A percentile compares a stretch with the other conserved stretches of the same genome.
Conservation (phyloP, 2,113 vertebrate genomes). For the Brachyhypopomus occidentalis region DNA sequence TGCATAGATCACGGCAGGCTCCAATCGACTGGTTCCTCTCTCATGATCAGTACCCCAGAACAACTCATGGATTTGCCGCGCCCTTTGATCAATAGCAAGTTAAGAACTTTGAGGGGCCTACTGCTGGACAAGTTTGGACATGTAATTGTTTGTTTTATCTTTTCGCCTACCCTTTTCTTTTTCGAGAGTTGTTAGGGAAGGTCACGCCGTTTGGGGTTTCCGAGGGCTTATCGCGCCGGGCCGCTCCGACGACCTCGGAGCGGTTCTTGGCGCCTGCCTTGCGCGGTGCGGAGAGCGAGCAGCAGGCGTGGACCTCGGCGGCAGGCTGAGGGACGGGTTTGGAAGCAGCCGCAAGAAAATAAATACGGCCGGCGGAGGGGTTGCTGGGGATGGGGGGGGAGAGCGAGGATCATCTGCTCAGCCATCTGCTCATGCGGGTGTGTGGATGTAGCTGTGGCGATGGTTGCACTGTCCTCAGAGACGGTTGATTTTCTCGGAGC, state of each 20-base stretch:
- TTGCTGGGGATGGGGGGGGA: slow-evolving; percentile 47
- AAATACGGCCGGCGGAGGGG: slow-evolving; percentile 79
- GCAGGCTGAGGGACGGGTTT: slow-evolving; percentile 61
- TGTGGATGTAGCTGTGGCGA: slow-evolving; percentile 71
- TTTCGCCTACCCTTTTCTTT: slow-evolving; percentile 58
- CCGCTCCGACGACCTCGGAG: slow-evolving; percentile 17
- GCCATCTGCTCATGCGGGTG: slow-evolving; percentile 77
- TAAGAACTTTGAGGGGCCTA: slow-evolving; percentile 67
- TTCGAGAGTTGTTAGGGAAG: slow-evolving; percentile 39
- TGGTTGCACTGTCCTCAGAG: slow-evolving; percentile 67
- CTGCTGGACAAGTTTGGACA: slow-evolving; percentile 43
- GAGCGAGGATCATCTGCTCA: slow-evolving; percentile 80
- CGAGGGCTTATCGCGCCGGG: not conserved
- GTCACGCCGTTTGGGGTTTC: not conserved
- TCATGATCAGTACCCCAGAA: slow-evolving; percentile 75
- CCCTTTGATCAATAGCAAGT: slow-evolving; percentile 76
- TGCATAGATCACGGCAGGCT: slow-evolving; percentile 74
- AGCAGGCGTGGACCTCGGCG: slow-evolving; percentile 63
- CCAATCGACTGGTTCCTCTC: slow-evolving; percentile 70
- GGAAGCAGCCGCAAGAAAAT: slow-evolving; percentile 79
- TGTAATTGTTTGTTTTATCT: slow-evolving; percentile 61
- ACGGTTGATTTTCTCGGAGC: slow-evolving; percentile 56
- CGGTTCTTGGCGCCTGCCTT: slow-evolving; percentile 67
- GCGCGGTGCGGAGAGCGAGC: slow-evolving; percentile 70
- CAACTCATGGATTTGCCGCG: slow-evolving; percentile 78